Evolutionary conservation across 2,888 invertebrate genomes (phyloP).

Genomic region (Oegoconia quadripuncta): DNA sequence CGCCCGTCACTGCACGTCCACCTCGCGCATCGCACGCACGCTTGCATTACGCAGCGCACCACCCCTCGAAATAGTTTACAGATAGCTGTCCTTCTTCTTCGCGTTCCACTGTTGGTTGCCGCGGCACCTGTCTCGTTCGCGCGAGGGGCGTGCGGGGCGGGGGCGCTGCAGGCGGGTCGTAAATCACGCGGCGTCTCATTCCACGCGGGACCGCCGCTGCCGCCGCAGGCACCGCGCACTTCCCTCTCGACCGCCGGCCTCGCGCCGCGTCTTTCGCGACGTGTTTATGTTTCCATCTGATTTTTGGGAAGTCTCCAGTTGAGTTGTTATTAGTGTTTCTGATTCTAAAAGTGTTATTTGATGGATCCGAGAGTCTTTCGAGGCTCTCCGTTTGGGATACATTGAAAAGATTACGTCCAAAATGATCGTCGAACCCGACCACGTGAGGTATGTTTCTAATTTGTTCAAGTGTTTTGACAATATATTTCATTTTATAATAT

Average conservation of each 20-base stretch:
- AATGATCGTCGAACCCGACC: slow-evolving; percentile 78
- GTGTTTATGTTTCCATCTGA: slow-evolving; percentile 64
- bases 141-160: slow-evolving; percentile 64
- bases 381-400: slow-evolving; percentile 51
- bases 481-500: slow-evolving; percentile 38
- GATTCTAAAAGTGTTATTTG: slow-evolving; percentile 56
- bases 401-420: slow-evolving; percentile 68
- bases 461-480: slow-evolving; percentile 56
- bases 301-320: slow-evolving; percentile 59
- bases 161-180: slow-evolving; percentile 79
- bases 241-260: slow-evolving; percentile 68
- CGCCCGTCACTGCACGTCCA: slow-evolving; percentile 76
- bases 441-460: slow-evolving; percentile 69
- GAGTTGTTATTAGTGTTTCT: slow-evolving; percentile 52
- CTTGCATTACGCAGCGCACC: slow-evolving; percentile 79
- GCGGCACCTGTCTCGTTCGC: slow-evolving; percentile 48
- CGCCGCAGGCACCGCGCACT: slow-evolving; percentile 76
- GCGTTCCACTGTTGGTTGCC: slow-evolving; percentile 22
- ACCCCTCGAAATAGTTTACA: slow-evolving; percentile 65
- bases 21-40: slow-evolving; percentile 78
- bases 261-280: slow-evolving; percentile 75
- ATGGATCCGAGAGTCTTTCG: slow-evolving; percentile 62
- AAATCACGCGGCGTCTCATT: slow-evolving; percentile 79
- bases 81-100: slow-evolving; percentile 55
- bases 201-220: slow-evolving; percentile 77